Conservation (phyloP, 1,140 invertebrate species). For the Drosophila insularis region DNA sequence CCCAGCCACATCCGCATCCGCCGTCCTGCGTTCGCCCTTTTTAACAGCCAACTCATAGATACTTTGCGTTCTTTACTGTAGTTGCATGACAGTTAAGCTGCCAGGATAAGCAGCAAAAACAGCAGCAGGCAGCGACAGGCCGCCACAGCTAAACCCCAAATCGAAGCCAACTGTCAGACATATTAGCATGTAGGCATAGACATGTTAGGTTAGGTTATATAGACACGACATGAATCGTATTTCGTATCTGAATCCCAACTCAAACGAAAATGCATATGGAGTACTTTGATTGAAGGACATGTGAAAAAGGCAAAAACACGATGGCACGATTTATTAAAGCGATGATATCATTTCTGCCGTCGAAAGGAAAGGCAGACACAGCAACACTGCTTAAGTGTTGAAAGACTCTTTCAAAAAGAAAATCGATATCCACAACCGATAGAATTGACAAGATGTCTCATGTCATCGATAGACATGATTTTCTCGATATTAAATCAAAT, state of each 20-base stretch:
- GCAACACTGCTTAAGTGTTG: too few species aligned
- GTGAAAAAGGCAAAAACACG: neutral
- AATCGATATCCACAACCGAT: too few species aligned
- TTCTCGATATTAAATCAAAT: too few species aligned
- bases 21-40: slow-evolving; percentile 37
- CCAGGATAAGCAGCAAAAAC: slow-evolving; percentile 63
- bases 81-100: slow-evolving; percentile 78
- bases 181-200: slow-evolving; percentile 77
- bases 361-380: too few species aligned
- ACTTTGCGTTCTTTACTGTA: slow-evolving; percentile 62
- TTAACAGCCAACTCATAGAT: slow-evolving; percentile 63
- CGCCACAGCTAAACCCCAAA: slow-evolving; percentile 40
- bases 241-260: neutral
- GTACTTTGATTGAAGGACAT: slow-evolving; percentile 1
- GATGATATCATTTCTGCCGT: neutral
- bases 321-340: slow-evolving; percentile 19
- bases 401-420: too few species aligned
- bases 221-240: slow-evolving; percentile 32
- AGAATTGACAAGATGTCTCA: too few species aligned
- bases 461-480: too few species aligned
- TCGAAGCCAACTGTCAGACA: slow-evolving; percentile 74
- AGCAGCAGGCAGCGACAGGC: slow-evolving; percentile 8
- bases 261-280: slow-evolving; percentile 27
- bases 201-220: slow-evolving; percentile 45
- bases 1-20: slow-evolving; percentile 57